Base-by-base conservation (phyloP, 2,888 invertebrate genomes). In the Himalopsyche japonica region DNA sequence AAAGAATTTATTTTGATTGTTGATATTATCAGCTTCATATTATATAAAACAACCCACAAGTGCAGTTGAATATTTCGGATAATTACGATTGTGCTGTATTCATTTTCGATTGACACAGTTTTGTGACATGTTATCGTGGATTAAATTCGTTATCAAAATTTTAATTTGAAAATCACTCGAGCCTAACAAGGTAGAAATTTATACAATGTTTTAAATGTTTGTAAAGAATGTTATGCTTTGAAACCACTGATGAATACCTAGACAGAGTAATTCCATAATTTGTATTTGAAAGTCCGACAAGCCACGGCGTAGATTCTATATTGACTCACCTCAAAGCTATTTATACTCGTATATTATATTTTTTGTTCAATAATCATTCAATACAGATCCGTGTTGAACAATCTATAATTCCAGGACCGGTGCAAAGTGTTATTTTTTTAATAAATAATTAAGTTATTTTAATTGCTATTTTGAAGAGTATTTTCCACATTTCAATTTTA, bases 331-430 rank as follows among this genome's bases (percentile, higher is more conserved):
- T 27, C 70, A 27, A 70, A 70, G 70, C 70, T 70, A 30, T 34
- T 77, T 43, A 37, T 77, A 77, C 34, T 77, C 30, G 30, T 32
- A 32, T 77, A 77, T 18, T 76, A 34, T 30, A 76, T 70, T 70
- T 70, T 70, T 70, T 70, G 70, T 70, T 70, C 70, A 70, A 70
- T 5, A 70, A 70, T 70, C 77, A 77, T 77, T 77, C 77, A 77
- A 77, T 34, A 77, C 34, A 32, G 43, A 77, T 77, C 37, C 77
- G 77, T 77, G 77, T 77, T 77, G 77, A 77, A 77, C 77, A 12
- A 77, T 34, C 77, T 43, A 77, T 77, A 77, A 77, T 70, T 34
- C 76, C 83, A 83, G 83, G 80, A 80, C 80, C 80, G 83, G 80
- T 76, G 83, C 83, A 80, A 83, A 83, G 80, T 80, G 79, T 83